Evolutionary conservation across 2,797 vertebrate genomes (phyloP).

Genomic region (Anguilla pacifica): DNA sequence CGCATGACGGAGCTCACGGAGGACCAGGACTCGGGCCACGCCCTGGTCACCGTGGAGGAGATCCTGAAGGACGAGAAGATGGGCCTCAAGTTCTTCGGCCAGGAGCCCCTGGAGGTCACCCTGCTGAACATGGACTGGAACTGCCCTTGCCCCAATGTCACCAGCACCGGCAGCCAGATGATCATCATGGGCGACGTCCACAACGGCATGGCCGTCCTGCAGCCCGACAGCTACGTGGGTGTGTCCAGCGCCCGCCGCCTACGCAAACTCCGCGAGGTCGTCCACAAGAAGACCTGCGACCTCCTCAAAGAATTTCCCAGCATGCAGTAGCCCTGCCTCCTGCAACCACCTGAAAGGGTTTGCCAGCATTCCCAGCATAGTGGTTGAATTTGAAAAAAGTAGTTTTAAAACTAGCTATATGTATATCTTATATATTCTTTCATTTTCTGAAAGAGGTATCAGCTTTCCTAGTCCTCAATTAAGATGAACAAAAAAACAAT

Average conservation of each 20-base stretch:
- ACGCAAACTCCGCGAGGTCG: slow-evolving; percentile 87
- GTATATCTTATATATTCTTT: slow-evolving; percentile 8
- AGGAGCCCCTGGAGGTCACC: slow-evolving; percentile 90
- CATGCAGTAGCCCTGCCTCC: slow-evolving; percentile 68
- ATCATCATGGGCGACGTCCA: slow-evolving; percentile 94
- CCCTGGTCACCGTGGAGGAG: slow-evolving; percentile 89
- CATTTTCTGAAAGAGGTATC: slow-evolving; percentile 21
- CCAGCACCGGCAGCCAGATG: slow-evolving; percentile 81
- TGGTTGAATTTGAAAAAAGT: background rate
- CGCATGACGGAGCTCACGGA: slow-evolving; percentile 85
- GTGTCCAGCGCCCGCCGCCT: slow-evolving; percentile 80
- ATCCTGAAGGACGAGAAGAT: slow-evolving; percentile 97
- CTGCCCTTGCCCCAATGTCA: slow-evolving; percentile 95
- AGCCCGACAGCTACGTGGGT: slow-evolving; percentile 90
- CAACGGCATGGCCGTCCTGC: slow-evolving; percentile 90
- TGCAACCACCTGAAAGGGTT: background rate
- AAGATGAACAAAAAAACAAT: background rate
- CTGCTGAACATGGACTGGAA: slow-evolving; percentile 93
- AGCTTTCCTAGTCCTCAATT: slow-evolving; percentile 2
- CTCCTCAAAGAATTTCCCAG: slow-evolving; percentile 89
- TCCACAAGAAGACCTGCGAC: slow-evolving; percentile 95
- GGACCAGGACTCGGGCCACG: slow-evolving; percentile 85
- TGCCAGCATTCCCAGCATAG: background rate
- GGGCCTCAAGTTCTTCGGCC: slow-evolving; percentile 92
- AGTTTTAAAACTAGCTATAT: background rate